Base-by-base conservation (phyloP, 2,888 invertebrate species). In the Lysandra bellargus region DNA sequence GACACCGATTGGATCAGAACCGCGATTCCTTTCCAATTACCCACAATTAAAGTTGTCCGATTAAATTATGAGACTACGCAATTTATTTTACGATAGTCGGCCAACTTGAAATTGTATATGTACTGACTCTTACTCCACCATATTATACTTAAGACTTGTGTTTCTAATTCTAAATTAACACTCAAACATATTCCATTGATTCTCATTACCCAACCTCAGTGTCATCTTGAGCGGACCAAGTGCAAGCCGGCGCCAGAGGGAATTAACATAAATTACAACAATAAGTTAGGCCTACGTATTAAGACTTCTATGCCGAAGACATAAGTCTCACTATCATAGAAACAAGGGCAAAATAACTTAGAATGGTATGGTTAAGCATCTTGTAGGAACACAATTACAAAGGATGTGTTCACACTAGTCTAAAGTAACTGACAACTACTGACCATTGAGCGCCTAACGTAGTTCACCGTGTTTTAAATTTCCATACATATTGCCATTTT, bases 161-260 rank as follows among this genome's bases (percentile, higher is more conserved):
- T 44, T 2, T 49, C 9, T 12, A 49, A 9, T 49, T 49, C 9
- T 9, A 49, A 12, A 9, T 57, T 23, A 23, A 6, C 64, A 30
- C 30, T 30, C 30, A 64, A 64, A 64, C 64, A 30, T 64, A 64
- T 64, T 64, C 64, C 12, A 30, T 4, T 69, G 69, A 69, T 37
- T 69, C 69, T 69, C 69, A 69, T 69, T 69, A 69, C 30, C 64
- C 64, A 69, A 69, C 30, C 64, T 30, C 14, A 33, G 33, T 5
- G 69, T 37, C 33, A 33, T 17, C 69, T 14, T n/a, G 2, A 17
- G 14, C 33, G 4, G 3, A 6, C 64, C 37, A 37, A 33, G 33
- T 33, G 69, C 30, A 5, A 12, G 33, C 69, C 17, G 69, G 69
- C 69, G 69, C 69, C 69, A 69, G 69, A 37, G 33, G 12, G 14